Base-by-base conservation (phyloP, 2,797 vertebrate genomes). In the Molossus molossus region DNA sequence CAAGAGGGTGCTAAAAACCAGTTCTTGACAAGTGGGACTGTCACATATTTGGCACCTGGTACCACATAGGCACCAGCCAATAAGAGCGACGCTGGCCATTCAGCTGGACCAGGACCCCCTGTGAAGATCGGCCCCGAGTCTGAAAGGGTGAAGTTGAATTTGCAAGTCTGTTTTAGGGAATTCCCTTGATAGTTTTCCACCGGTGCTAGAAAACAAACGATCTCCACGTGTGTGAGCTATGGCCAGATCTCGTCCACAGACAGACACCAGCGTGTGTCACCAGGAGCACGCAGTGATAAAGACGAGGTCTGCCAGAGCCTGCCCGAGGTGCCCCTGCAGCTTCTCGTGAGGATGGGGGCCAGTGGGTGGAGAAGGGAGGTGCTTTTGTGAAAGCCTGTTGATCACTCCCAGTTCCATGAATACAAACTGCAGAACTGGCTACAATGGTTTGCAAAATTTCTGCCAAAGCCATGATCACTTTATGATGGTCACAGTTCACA, bases 61-160 rank as follows among this genome's bases (percentile, higher is more conserved):
- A 15, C n/a, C 25, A 6, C 7, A 17, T 8, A 10, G 50, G 83
- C 53, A 15, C 12, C 37, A 23, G 58, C n/a, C 40, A 20, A 29
- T 0, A 12, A 29, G 48, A 27, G n/a, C 0, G 3, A 48, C 1
- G 2, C 33, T 7, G 64, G 81, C 55, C 17, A 0, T 9, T 25
- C 23, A 60, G 70, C 8, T 0, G 12, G 75, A 9, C 60, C 18
- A 11, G 40, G 23, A 18, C 40, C 81, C 33, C 0, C 45, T 3
- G 37, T 1, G 5, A 62, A 60, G 64, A 37, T 9, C 5, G 9
- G 55, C 45, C 72, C 14, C 0, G 25, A 83, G 37, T 37, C 8
- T n/a, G 33, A 58, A 58, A 37, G 21, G 29, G 25, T 23, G 67
- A 8, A 20, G 33, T 1, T 29, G 60, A 57, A 87, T 29, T 89